A percentile compares a stretch with the other conserved stretches of the same genome.
phyloP scores from a whole-genome alignment of 2,888 invertebrate genomes.

The Hyalella azteca region DNA sequence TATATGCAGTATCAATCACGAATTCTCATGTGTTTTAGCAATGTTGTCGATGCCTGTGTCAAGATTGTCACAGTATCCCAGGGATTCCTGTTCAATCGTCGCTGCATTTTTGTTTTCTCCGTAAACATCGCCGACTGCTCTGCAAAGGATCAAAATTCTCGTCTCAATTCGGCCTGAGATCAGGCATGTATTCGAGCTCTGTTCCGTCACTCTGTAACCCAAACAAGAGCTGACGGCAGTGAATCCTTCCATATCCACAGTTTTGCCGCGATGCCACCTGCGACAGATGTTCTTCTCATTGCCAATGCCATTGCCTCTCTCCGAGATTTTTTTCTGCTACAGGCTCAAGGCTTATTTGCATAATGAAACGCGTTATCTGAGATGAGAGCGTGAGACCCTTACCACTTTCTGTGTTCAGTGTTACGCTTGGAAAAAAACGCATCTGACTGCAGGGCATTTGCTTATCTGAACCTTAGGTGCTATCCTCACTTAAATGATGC shows the following conservation, averaged over 20 bases:
- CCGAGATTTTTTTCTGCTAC: conserved; percentile 29
- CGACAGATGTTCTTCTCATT: conserved; percentile 35
- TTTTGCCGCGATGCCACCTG: conserved; percentile 14
- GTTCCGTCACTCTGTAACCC: conserved; percentile 3
- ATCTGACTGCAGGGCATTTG: not conserved
- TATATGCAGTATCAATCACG: too few species aligned
- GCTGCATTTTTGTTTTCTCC: too few species aligned
- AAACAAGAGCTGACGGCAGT: conserved; percentile 18
- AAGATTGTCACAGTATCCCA: too few species aligned
- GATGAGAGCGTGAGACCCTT: conserved; percentile 27
- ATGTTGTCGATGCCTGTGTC: too few species aligned
- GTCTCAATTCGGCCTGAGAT: too few species aligned
- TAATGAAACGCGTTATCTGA: conserved; percentile 37
- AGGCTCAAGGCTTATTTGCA: conserved; percentile 10
- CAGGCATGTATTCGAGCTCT: too few species aligned
- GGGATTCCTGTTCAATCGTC: too few species aligned
- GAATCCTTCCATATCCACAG: conserved; percentile 25
- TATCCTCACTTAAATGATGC: conserved; percentile 8
- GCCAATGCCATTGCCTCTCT: conserved; percentile 30
- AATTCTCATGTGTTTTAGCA: too few species aligned
- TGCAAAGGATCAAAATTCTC: too few species aligned
- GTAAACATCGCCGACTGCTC: too few species aligned
- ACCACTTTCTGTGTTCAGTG: conserved; percentile 11
- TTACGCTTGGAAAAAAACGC: conserved; percentile 14
- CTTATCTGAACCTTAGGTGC: conserved; percentile 30